Evolutionary conservation across 2,113 vertebrate species (phyloP), one percentile per base, ranked within the genome.

Genomic region (Gnathonemus longibarbis): DNA sequence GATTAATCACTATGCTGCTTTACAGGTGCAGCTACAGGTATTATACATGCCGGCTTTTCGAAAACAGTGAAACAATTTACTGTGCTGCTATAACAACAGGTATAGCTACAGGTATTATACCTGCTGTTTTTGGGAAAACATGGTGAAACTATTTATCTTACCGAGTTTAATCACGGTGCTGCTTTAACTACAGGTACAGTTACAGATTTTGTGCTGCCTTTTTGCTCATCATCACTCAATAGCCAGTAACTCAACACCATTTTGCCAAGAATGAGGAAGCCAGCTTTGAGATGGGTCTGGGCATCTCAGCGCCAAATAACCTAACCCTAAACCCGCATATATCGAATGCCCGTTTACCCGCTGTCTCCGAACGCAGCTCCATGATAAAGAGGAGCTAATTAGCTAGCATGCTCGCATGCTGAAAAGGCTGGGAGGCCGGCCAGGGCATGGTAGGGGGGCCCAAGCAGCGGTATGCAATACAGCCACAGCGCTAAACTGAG

Each of bases 361-460:
- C 74, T 80, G 74, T 80, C 35, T 17, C 35, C 1, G 15, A 80
- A 80, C 2, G 1, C 13, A 35, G 74, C 62, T 70, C 62, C 27
- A 4, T 84, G 83, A 24, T 84, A 84, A 84, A 7, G 83, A 84
- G 80, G 42, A 84, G 45, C 39, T 84, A 84, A 84, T 84, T 84
- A 84, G 42, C 42, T 42, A 24, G 45, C 42, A 46, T 84, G 21
- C 39, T 5, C 45, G 1, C 17, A 2, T 46, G 2, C 39, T n/a
- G 39, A 46, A 84, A 27, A 24, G 45, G 21, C 19, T 13, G 24
- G 83, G 83, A 84, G 83, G 45, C 42, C 21, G 83, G 83, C 42
- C 39, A 84, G 24, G 21, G 19, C 17, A 21, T 5, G 21, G 45
- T 10, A n/a, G 83, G 42, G 39, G 83, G 45, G 83, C 21, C 3